These are phyloP conservation scores for Arenaria interpres DNA, from an alignment of 2,113 vertebrate species.

Conservation along the genomic window DNA sequence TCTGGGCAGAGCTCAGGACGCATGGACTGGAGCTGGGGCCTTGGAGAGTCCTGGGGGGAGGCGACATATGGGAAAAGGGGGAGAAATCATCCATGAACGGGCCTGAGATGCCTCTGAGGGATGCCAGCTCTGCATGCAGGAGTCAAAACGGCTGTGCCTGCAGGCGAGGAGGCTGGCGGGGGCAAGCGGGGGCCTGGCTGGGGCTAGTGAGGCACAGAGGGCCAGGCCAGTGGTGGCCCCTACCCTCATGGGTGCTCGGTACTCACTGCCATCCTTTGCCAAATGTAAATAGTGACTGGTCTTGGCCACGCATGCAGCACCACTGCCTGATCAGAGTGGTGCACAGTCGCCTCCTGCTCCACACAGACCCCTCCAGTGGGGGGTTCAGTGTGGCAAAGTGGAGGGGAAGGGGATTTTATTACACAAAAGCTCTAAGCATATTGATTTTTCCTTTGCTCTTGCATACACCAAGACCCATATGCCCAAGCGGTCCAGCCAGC, in stretches of 20 bases:
- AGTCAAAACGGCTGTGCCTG: fast-evolving
- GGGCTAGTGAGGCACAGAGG: fast-evolving
- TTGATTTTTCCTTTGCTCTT: neutral
- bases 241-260: neutral
- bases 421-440: neutral
- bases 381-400: neutral
- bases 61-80: neutral
- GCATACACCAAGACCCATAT: fast-evolving
- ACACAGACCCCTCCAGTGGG: fast-evolving
- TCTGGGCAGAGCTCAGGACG: neutral
- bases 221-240: neutral
- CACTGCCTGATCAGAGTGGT: conserved; percentile 31
- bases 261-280: conserved; percentile 1
- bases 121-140: neutral
- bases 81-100: neutral
- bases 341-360: neutral
- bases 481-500: fast-evolving
- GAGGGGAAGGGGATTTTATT: neutral
- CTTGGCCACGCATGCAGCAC: neutral
- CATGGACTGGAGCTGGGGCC: neutral
- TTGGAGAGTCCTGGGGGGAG: neutral
- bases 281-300: neutral
- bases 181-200: neutral
- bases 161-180: neutral
- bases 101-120: neutral